phyloP scores from a whole-genome alignment of 2,797 vertebrate species.

The Enteromius viviparus region DNA sequence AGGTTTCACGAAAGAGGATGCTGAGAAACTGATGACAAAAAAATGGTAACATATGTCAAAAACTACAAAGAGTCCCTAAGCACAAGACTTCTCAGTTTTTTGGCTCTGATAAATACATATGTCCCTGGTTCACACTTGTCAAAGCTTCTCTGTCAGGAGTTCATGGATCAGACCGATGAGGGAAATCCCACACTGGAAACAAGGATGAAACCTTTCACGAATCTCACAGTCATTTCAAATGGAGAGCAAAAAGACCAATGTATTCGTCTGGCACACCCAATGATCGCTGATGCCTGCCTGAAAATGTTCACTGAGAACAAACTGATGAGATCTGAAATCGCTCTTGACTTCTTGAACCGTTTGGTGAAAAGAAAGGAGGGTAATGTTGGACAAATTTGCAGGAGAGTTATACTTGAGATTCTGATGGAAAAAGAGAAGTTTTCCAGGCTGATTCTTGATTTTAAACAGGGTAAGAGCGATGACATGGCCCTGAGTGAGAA shows the following conservation, averaged over 20 bases:
- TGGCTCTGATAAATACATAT: conserved; percentile 36
- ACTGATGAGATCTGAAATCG: neutral
- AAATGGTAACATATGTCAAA: neutral
- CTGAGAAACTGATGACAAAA: neutral
- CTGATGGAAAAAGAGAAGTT: neutral
- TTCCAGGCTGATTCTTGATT: too few species aligned
- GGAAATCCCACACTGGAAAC: neutral
- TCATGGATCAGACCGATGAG: neutral
- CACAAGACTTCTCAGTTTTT: conserved; percentile 41
- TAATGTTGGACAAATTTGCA: neutral
- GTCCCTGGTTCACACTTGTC: conserved; percentile 24
- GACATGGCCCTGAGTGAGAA: too few species aligned
- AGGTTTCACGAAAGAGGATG: neutral
- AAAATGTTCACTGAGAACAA: neutral
- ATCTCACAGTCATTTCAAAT: conserved; percentile 3
- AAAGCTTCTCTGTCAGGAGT: neutral
- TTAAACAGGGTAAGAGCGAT: too few species aligned
- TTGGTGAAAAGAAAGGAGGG: neutral
- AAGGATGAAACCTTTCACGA: neutral
- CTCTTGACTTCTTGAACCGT: neutral
- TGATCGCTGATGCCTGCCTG: conserved; percentile 29
- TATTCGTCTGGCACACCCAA: conserved; percentile 37
- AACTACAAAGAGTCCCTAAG: neutral
- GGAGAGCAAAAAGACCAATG: neutral
- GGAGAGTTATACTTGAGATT: neutral